A percentile compares a stretch with the other conserved stretches of the same genome.
phyloP scores from a whole-genome alignment of 2,888 invertebrate species.

The Rhynchonema sp. region DNA sequence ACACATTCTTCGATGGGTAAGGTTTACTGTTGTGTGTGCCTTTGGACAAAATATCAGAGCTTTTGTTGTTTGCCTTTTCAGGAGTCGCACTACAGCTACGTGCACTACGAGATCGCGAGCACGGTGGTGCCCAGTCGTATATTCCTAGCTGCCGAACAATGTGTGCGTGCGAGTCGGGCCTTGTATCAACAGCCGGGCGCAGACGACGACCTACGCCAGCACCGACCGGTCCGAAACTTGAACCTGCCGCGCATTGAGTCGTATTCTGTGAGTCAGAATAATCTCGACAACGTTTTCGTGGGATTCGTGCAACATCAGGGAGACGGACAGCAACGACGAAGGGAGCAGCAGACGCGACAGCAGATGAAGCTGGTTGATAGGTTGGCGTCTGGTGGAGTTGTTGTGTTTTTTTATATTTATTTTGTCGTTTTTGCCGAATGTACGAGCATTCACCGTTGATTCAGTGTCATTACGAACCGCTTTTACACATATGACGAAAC shows the following conservation, averaged over 20 bases:
- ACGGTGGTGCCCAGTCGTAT: background rate
- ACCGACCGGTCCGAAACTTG: background rate
- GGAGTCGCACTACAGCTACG: constrained; percentile 8
- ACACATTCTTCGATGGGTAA: too few species aligned
- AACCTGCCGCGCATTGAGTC: constrained; percentile 1
- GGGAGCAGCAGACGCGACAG: background rate
- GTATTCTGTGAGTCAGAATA: constrained; percentile 8
- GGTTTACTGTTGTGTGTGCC: too few species aligned
- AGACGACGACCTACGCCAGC: background rate
- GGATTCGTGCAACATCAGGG: constrained; percentile 8
- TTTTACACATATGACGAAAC: too few species aligned
- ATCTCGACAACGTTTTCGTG: constrained; percentile 9
- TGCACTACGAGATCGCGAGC: constrained; percentile 7
- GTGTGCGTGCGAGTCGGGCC: background rate
- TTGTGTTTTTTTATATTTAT: background rate
- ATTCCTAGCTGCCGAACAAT: constrained; percentile 1
- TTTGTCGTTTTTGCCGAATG: too few species aligned
- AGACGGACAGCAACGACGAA: background rate
- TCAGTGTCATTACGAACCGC: too few species aligned
- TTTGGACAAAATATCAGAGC: background rate
- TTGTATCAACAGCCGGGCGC: background rate
- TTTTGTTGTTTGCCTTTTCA: background rate
- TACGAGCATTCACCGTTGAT: too few species aligned
- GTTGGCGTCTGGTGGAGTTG: background rate
- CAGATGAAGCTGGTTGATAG: background rate